Evolutionary conservation across 2,797 vertebrate species (phyloP), one percentile per base, ranked within the genome.

Genomic region (Cyprinella venusta): DNA sequence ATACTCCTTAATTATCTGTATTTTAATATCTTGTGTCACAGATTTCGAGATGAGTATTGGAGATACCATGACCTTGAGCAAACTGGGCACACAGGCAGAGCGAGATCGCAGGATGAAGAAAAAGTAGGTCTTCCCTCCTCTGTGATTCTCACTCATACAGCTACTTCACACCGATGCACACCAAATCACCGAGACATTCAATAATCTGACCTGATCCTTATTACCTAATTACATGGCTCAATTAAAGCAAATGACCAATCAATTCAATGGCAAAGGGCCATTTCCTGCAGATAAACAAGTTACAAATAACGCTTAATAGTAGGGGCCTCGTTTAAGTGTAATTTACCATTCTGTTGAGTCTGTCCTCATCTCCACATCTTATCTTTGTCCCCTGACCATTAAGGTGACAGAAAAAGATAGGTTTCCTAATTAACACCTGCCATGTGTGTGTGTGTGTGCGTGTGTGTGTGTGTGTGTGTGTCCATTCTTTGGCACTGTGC

Each of bases 1-100:
- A 15, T 38, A 18, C 30, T 81, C 16, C 7, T 33, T 71, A 45
- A n/a, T 45, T 65, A 52, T 18, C n/a, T 54, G 21, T 38, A 40
- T 72, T 64, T 68, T n/a, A 38, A 21, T 30, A 10, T 80, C 9
- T 50, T 33, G 7, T 83, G 21, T 75, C 54, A 89, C 96, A 83
- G 98, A 99, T 33, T 87, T 96, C 71, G 98, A 99, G 74, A 96
- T 96, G 90, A 90, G 93, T 85, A 94, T 97, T 15, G 96, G 97
- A 80, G 98, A 99, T 91, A 95, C 96, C 13, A 92, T 98, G 94
- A 97, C 96, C 76, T 94, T 98, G 86, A 95, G 96, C 86, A 97
- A 97, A 89, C 92, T 98, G 91, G 97, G 98, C 65, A 97, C 97
- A 13, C 97, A 99, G 89, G 97, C 98, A 0, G 98, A 99, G 92